Evolutionary conservation across 2,888 invertebrate genomes (phyloP).

Genomic region (Myopa tessellatipennis): DNA sequence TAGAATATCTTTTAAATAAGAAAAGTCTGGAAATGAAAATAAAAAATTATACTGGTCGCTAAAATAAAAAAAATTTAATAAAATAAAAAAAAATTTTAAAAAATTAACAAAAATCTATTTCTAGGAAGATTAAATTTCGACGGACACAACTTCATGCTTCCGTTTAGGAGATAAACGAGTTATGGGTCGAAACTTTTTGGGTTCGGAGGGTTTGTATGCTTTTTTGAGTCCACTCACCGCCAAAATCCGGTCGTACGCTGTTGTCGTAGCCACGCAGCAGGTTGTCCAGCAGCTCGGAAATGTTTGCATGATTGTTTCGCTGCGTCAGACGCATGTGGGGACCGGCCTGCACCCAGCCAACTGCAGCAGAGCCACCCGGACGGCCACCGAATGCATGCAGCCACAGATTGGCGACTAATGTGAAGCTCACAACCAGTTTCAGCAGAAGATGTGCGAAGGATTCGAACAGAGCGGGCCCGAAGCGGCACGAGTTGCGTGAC

Average conservation of each 20-base stretch:
- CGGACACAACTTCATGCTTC: too few species aligned
- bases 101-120: too few species aligned
- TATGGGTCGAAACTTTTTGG: too few species aligned
- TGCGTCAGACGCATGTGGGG: conserved; percentile 68
- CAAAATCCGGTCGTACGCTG: conserved; percentile 82
- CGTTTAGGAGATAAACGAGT: too few species aligned
- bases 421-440: conserved; percentile 52
- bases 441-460: conserved; percentile 49
- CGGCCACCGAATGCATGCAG: conserved; percentile 28
- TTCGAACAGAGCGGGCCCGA: conserved; percentile 38
- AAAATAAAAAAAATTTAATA: too few species aligned
- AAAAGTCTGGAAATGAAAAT: too few species aligned
- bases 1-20: neutral
- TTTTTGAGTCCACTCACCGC: conserved; percentile 71
- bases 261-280: conserved; percentile 83
- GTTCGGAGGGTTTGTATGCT: too few species aligned
- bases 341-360: conserved; percentile 38
- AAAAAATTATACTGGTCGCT: too few species aligned
- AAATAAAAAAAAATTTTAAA: too few species aligned
- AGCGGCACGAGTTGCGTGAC: neutral
- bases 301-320: conserved; percentile 78
- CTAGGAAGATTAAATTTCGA: too few species aligned
- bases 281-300: conserved; percentile 79
- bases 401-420: conserved; percentile 48
- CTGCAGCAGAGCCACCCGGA: conserved; percentile 44